Base-by-base conservation (phyloP, 2,113 vertebrate species). In the Empidonax alnorum region DNA sequence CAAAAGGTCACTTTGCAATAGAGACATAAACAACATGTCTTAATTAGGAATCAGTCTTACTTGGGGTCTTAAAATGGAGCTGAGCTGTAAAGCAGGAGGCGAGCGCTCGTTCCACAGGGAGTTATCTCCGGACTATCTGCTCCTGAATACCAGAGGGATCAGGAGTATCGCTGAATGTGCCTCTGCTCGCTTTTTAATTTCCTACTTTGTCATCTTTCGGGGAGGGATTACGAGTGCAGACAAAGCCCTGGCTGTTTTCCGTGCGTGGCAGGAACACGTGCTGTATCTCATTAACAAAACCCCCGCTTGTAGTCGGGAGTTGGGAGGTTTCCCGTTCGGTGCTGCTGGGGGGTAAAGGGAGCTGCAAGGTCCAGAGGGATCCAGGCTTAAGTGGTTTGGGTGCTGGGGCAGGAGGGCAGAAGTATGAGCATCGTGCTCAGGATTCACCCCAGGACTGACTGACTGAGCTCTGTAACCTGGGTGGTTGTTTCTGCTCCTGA, bases 141-240 rank as follows among this genome's bases (percentile, higher is more conserved):
- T 88, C 47, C 47, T 55, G 47, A 90, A 84, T 85, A 83, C 22
- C 87, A 84, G 76, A 72, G 87, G 50, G 52, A 86, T 76, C 87
- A 66, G 65, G 28, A 73, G 59, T 49, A 31, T 68, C 37, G 2
- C 50, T 44, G 88, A 93, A 91, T 93, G 85, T 93, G 88, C 90
- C 93, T 56, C 1, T 88, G 96, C 83, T 96, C n/a, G 85, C 87
- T 96, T 93, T 94, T 92, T 93, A 83, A 81, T 96, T 96, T 92
- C 92, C 85, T 88, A 94, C 85, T 90, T 93, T 91, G 93, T 90
- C 93, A 95, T 96, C 94, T 89, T 88, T 68, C 8, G 9, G 69
- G 76, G 85, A 94, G 73, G 83, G 93, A 95, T 96, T 93, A 95
- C 0, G 28, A 84, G 92, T 4, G 25, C 37, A 93, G 92, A 96